phyloP scores from a whole-genome alignment of 2,888 invertebrate genomes.

The Leptopilina myrica region DNA sequence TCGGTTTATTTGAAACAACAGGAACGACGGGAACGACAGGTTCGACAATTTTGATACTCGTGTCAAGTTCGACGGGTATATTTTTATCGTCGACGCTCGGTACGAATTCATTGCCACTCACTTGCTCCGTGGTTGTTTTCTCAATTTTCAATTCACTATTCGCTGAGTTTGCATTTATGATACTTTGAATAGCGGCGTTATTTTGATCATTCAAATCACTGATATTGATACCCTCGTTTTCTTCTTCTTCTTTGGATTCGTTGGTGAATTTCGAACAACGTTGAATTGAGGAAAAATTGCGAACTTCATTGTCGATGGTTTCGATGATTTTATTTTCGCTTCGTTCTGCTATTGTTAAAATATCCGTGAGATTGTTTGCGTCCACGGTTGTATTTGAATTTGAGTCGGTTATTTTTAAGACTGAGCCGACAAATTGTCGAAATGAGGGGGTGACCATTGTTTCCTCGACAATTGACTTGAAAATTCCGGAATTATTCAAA shows the following conservation, averaged over 20 bases:
- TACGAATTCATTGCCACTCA: constrained; percentile 15
- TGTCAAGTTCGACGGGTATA: constrained; percentile 38
- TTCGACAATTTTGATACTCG: constrained; percentile 5
- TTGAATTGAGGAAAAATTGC: constrained; percentile 44
- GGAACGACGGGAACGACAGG: neutral
- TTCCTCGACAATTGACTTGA: constrained; percentile 77
- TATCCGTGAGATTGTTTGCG: constrained; percentile 25
- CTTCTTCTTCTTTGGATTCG: constrained; percentile 60
- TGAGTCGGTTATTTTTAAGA: constrained; percentile 70
- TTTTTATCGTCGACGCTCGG: constrained; percentile 34
- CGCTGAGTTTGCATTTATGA: constrained; percentile 69
- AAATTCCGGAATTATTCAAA: constrained; percentile 70
- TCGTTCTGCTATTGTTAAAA: too few species aligned
- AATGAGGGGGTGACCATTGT: constrained; percentile 74
- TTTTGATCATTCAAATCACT: constrained; percentile 71
- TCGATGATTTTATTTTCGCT: neutral
- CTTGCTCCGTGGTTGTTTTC: constrained; percentile 12
- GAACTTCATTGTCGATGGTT: too few species aligned
- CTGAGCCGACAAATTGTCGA: constrained; percentile 77
- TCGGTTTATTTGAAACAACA: neutral
- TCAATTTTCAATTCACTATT: neutral
- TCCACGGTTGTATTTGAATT: constrained; percentile 68
- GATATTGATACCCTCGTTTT: constrained; percentile 50
- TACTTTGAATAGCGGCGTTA: constrained; percentile 72
- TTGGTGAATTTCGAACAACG: constrained; percentile 58